Conservation (phyloP, 2,113 vertebrate genomes). For the Chaetorhynchus papuensis region DNA sequence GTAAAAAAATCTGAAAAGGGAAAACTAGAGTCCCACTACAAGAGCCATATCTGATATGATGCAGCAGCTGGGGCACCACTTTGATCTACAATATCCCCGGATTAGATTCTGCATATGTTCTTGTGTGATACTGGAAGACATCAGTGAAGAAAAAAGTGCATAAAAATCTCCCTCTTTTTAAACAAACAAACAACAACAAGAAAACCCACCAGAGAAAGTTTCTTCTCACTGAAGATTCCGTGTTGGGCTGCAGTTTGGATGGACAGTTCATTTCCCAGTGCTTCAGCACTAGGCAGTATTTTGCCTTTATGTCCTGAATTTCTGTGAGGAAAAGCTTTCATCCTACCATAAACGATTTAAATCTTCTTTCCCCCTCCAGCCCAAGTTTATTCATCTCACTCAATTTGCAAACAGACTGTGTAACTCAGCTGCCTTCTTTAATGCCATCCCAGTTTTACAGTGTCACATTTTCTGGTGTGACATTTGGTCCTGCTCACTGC, state of each 20-base stretch:
- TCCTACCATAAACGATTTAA: background rate
- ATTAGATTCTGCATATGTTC: background rate
- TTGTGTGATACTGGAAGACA: background rate
- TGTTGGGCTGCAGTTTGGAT: background rate
- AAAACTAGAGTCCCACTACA: background rate
- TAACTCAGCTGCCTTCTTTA: background rate
- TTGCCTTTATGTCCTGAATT: background rate
- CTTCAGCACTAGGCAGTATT: background rate
- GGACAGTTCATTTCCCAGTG: background rate
- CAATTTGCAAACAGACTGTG: background rate
- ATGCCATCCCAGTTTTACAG: background rate
- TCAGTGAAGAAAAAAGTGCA: background rate
- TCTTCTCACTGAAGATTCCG: background rate
- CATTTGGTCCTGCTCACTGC: background rate
- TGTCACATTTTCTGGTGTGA: background rate
- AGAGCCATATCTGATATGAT: accelerated
- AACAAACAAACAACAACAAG: background rate
- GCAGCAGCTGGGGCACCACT: background rate
- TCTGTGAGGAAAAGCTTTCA: background rate
- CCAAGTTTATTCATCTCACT: background rate
- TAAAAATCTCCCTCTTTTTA: background rate
- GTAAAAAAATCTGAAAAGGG: background rate
- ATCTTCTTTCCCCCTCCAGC: background rate
- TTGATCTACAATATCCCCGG: background rate
- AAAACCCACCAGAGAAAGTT: background rate